Base-by-base conservation (phyloP, 2,797 vertebrate genomes). In the Myoxocephalus aenaeus region DNA sequence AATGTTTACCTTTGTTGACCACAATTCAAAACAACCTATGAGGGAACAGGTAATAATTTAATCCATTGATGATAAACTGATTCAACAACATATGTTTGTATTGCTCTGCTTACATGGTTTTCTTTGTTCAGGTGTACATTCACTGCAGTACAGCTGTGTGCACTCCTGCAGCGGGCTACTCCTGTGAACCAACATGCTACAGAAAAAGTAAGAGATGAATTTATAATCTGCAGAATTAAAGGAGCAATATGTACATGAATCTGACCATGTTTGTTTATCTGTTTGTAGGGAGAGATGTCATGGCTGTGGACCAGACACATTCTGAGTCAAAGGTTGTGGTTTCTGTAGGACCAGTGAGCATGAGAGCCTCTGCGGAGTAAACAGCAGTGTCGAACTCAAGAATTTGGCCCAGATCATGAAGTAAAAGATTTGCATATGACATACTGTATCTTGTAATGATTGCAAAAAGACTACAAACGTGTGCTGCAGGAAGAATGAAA, bases 141-240 rank as follows among this genome's bases (percentile, higher is more conserved):
- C 94, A 95, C 87, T 95, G 95, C 72, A 93, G 88, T 65, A 91
- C 92, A 82, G 69, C 89, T 8, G 86, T 94, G 38, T 95, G 93
- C 13, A 15, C 29, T 22, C 11, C 69, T 64, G 18, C 4, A 48
- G 17, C 29, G 5, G 79, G 86, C 44, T 13, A 9, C 53, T 63
- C 1, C 44, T 87, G 87, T 82, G 70, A 89, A 61, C 79, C 71
- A 15, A 1, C 65, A 18, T 95, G 94, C 72, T 6, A 0, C 73
- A 86, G 80, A 22, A 77, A 6, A 77, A 90, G 92, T 94, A 88
- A 90, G 87, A 91, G 14, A 42, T 15, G 13, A 42, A 42, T 42
- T 14, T 42, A 42, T 42, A 42, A 42, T 42, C 40, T 42, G 40
- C 40, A 42, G 40, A 42, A 42, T 42, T 42, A 14, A 15, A 42